Base-by-base conservation (phyloP, 2,113 vertebrate species). In the Psittacula cyanocephala region DNA sequence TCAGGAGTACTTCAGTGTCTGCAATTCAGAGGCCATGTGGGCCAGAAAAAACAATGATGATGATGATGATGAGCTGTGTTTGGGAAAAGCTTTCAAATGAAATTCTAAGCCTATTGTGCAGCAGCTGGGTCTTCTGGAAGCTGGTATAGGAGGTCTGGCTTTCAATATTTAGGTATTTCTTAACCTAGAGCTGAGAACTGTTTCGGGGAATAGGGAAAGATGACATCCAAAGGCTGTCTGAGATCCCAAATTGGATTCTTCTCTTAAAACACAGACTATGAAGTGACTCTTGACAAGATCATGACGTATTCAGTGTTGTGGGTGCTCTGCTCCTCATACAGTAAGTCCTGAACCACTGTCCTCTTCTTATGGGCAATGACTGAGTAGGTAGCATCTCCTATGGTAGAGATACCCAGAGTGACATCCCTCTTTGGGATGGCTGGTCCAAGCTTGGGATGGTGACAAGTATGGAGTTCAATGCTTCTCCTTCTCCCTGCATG, bases 401-500 rank as follows among this genome's bases (percentile, higher is more conserved):
- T 12, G 55, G 60, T 63, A 84, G 46, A 72, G 81, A 53, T 9
- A 78, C 65, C 50, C 88, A 89, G 33, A 95, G 53, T 47, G 88
- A 93, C 93, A 94, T 81, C 94, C 95, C 95, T 72, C 76, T 69
- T 91, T 74, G 88, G 93, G 85, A 83, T 78, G 88, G 82, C 53
- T 81, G 93, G 41, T 95, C 88, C 88, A 10, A 86, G 93, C 76
- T 88, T 63, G 86, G 91, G 35, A 11, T 90, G 71, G 50, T 93
- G 89, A 39, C 89, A 95, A 91, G 50, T 88, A 82, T 59, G 65
- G 0, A n/a, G 47, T 82, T 92, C 94, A 95, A 35, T 74, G 91
- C 96, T 95, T 81, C 92, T 96, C 91, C 89, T 94, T 65, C 84
- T 94, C 93, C 93, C 95, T 96, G 96, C 69, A 94, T 93, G 95